A percentile compares a stretch with the other conserved stretches of the same genome.
Conservation (phyloP, 2,888 invertebrate species). For the Carpatolechia fugitivella region DNA sequence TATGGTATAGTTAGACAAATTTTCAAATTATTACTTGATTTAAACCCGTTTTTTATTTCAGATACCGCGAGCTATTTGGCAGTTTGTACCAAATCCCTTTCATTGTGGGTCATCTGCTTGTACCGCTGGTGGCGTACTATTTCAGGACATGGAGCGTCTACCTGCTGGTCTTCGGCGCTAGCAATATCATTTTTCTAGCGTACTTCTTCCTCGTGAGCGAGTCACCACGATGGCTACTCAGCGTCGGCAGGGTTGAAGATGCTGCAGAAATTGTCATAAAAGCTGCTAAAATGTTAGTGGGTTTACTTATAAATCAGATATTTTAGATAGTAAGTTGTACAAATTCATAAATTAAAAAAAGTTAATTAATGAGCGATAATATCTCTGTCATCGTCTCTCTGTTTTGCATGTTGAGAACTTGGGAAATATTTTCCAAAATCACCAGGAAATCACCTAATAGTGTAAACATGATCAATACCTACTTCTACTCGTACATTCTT, state of each 20-base stretch:
- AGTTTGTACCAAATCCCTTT: constrained; percentile 85
- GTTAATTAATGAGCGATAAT: no score
- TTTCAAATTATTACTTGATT: no score
- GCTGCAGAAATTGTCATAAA: constrained; percentile 82
- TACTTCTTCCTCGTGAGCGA: constrained; percentile 87
- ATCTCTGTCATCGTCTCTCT: no score
- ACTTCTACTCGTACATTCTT: no score
- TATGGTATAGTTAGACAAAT: no score
- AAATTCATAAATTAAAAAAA: no score
- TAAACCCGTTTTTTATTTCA: constrained; percentile 20
- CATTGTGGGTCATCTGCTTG: constrained; percentile 82
- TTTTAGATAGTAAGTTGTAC: no score
- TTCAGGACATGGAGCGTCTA: constrained; percentile 83
- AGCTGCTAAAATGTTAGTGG: constrained; percentile 78
- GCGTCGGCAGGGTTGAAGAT: constrained; percentile 82
- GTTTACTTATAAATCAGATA: no score
- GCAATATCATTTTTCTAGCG: constrained; percentile 79
- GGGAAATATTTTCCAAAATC: no score
- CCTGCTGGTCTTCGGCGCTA: constrained; percentile 81
- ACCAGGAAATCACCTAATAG: no score
- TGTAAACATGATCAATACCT: no score
- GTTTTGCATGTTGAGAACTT: no score
- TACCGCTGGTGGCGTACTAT: constrained; percentile 82
- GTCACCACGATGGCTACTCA: constrained; percentile 89
- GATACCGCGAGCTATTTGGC: constrained; percentile 74